Conservation (phyloP, 1,140 invertebrate genomes). For the Chironomus tepperi region DNA sequence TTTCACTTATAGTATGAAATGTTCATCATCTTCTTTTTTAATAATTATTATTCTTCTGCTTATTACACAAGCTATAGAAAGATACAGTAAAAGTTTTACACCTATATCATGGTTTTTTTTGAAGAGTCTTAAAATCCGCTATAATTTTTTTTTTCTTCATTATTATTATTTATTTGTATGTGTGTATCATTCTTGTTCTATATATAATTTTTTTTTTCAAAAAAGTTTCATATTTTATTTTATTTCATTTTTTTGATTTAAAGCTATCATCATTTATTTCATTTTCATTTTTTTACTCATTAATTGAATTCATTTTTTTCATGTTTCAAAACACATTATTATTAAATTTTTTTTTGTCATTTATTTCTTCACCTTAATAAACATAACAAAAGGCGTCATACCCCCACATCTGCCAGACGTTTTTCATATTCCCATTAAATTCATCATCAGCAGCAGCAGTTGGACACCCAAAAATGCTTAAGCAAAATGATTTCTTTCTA, state of each 20-base stretch:
- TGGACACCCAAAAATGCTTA: neutral
- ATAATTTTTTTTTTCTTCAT: neutral
- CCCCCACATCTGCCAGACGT: neutral
- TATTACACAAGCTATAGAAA: slow-evolving; percentile 13
- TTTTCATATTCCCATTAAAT: neutral
- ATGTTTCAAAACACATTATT: neutral
- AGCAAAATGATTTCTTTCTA: neutral
- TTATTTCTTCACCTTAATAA: slow-evolving; percentile 13
- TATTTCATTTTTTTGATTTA: neutral
- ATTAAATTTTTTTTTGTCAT: neutral
- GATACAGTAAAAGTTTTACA: slow-evolving; percentile 13
- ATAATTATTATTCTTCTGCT: neutral
- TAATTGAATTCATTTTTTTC: slow-evolving; percentile 6
- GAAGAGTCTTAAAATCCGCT: neutral
- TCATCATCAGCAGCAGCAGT: neutral
- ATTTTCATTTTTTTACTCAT: neutral
- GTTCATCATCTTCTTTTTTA: neutral
- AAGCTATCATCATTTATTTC: slow-evolving; percentile 19
- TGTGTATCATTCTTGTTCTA: neutral
- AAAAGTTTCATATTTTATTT: neutral
- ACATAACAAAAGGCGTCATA: neutral
- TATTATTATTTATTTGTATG: neutral
- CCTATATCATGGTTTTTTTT: slow-evolving; percentile 8
- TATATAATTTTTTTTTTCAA: neutral
- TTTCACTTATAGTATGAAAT: slow-evolving; percentile 9